These are phyloP conservation scores for Microtus montanus DNA, from an alignment of 2,113 vertebrate genomes.

Conservation along the genomic window DNA sequence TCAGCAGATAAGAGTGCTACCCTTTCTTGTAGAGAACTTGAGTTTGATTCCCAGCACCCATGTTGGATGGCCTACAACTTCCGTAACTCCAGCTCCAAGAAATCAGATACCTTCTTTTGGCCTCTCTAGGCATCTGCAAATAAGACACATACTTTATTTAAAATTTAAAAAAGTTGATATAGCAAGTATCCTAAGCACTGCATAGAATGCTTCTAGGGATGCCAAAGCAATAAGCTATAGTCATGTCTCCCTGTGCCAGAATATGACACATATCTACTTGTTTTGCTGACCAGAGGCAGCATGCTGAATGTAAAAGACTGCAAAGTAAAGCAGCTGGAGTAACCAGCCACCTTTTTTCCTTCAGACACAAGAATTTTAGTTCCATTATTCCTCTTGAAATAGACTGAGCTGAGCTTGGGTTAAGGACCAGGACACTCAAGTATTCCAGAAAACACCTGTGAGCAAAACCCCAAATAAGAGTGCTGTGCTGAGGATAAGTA, in stretches of 20 bases:
- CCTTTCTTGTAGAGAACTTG: neutral
- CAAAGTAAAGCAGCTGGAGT: neutral
- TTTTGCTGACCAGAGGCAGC: neutral
- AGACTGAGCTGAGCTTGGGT: neutral
- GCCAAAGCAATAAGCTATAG: neutral
- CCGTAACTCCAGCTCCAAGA: neutral
- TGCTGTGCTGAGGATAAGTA: neutral
- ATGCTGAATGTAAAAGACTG: neutral
- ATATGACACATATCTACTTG: neutral
- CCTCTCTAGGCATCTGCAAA: neutral
- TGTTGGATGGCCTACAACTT: neutral
- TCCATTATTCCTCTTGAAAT: neutral
- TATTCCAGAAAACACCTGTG: neutral
- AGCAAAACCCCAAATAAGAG: neutral
- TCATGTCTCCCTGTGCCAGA: neutral
- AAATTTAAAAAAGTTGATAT: neutral
- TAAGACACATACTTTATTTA: neutral
- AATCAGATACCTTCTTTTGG: neutral
- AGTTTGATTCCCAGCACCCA: neutral
- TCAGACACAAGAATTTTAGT: neutral
- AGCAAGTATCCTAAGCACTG: neutral
- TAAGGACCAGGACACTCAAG: neutral
- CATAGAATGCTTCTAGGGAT: neutral
- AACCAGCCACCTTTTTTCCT: neutral
- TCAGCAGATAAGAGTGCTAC: neutral